Percentiles rank a stretch among this genome's conserved stretches.
Conservation (phyloP, 1,140 invertebrate species). For the Drosophila nigromelanica region DNA sequence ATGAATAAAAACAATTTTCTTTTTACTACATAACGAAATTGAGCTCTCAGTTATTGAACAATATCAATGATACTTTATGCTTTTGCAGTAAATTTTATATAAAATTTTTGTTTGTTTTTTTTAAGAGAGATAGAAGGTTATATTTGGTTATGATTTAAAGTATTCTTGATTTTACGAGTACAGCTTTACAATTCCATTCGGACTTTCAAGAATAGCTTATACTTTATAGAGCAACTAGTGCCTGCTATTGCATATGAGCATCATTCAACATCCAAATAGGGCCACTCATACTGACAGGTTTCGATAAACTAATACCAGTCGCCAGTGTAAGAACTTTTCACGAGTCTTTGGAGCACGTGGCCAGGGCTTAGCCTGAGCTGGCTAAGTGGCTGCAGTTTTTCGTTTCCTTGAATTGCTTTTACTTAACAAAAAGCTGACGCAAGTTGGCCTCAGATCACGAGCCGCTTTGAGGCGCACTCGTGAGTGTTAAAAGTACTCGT, state of each 20-base stretch:
- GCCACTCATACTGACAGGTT: constrained; percentile 11
- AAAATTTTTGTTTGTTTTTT: background rate
- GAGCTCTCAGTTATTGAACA: background rate
- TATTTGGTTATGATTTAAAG: no score
- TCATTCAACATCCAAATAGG: background rate
- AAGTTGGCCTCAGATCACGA: constrained; percentile 46
- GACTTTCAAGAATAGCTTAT: background rate
- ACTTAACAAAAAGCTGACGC: constrained; percentile 36
- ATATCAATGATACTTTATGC: background rate
- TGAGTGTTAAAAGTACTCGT: constrained; percentile 70
- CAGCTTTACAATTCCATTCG: no score
- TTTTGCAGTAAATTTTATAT: background rate
- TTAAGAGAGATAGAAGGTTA: no score
- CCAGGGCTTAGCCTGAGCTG: constrained; percentile 11
- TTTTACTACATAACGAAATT: background rate
- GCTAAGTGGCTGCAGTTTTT: constrained; percentile 45
- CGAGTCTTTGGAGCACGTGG: constrained; percentile 17
- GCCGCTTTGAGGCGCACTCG: constrained; percentile 42
- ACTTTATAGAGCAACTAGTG: constrained; percentile 2
- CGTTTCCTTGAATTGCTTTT: constrained; percentile 40
- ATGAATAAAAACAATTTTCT: background rate
- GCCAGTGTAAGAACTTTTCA: constrained; percentile 20
- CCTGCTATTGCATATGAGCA: background rate
- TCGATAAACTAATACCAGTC: constrained; percentile 15
- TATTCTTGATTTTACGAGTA: no score